A percentile compares a stretch with the other conserved stretches of the same genome.
These are phyloP conservation scores for Oreortyx pictus DNA, from an alignment of 2,797 vertebrate species.

Conservation along the genomic window DNA sequence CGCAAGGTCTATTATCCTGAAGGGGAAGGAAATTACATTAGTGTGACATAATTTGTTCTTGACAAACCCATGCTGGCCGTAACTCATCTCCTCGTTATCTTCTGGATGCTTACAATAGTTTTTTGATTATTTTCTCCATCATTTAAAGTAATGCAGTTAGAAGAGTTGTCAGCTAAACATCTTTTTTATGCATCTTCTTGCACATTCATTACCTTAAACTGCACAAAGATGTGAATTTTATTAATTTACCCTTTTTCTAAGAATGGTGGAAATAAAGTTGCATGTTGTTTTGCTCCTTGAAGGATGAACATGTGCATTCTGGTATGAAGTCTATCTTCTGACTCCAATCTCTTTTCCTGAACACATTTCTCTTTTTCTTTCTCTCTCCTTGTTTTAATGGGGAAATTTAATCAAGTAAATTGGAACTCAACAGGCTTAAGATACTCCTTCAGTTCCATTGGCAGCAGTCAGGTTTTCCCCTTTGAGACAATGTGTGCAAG, in stretches of 20 bases:
- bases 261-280: constrained; percentile 1
- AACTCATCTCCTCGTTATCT: constrained; percentile 19
- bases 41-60: constrained; percentile 34
- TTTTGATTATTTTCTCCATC: constrained; percentile 19
- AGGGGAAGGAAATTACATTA: constrained; percentile 26
- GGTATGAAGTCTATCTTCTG: neutral
- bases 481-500: neutral
- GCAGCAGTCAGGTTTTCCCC: neutral
- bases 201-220: constrained; percentile 6
- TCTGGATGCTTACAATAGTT: constrained; percentile 22
- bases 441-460: neutral
- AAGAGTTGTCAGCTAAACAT: neutral
- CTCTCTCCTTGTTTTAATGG: neutral
- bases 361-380: neutral
- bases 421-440: neutral
- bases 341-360: neutral
- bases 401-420: neutral
- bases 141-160: constrained; percentile 26
- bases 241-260: neutral
- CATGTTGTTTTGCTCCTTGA: neutral
- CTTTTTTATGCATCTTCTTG: neutral
- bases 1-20: neutral
- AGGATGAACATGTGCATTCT: neutral
- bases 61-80: neutral
- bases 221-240: neutral